Base-by-base conservation (phyloP, 2,888 invertebrate species). In the Nowickia ferox region DNA sequence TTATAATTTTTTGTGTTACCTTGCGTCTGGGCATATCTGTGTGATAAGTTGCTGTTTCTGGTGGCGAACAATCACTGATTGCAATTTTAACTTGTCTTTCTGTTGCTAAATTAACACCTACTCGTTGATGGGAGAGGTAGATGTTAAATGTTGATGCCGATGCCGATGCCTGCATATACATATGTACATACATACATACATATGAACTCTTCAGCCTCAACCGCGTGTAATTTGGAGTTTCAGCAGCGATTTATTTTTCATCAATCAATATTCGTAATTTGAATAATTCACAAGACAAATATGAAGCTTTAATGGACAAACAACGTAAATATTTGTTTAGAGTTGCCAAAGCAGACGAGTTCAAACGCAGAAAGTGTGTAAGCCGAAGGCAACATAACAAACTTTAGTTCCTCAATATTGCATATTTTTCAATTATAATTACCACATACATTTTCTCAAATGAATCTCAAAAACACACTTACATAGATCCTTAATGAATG, bases 241-340 rank as follows among this genome's bases (percentile, higher is more conserved):
- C 81, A 81, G 85, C 87, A 87, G 87, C 84, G 85, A 88, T 88
- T 88, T 89, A 88, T 89, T 89, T 89, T 87, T 89, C 89, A 88
- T 89, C 90, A 91, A 91, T 92, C 92, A 92, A 92, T 92, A 92
- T 92, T 92, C 92, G 92, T 91, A 91, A 91, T 92, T 92, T 92
- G 91, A 92, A 92, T 92, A 92, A 92, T 92, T 92, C 92, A 92
- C 89, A 91, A 92, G 90, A 90, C 91, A 92, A 92, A 92, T 92
- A 92, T 92, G 90, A 90, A 91, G 91, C 92, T 92, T 92, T 92
- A 92, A 92, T 92, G 92, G 92, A 90, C 92, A 91, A 91, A 91
- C 91, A 91, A 86, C 86, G 87, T 87, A 80, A n/a, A 63, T 76
- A 76, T 84, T 76, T 66, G 68, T 11, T 48, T 55, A 88, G 87